A percentile compares a stretch with the other conserved stretches of the same genome.
Evolutionary conservation across 2,888 invertebrate species (phyloP).

Genomic region (Chorisops tibialis): DNA sequence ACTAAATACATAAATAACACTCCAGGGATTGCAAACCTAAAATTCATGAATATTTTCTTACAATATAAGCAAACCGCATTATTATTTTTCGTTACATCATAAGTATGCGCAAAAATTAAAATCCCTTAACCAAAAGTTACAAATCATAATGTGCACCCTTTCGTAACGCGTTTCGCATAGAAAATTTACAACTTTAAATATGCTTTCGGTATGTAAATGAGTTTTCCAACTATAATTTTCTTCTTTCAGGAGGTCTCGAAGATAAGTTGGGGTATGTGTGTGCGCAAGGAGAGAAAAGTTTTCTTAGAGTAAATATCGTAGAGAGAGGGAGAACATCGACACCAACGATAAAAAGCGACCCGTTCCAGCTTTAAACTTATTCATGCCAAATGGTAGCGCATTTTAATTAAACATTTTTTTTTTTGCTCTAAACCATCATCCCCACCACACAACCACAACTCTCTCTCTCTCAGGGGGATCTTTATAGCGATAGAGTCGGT

Average conservation of each 20-base stretch:
- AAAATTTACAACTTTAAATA: constrained; percentile 25
- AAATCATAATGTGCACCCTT: no score
- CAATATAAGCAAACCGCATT: no score
- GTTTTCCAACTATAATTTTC: constrained; percentile 25
- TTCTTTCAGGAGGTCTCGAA: constrained; percentile 13
- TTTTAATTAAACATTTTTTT: constrained; percentile 20
- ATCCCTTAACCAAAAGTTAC: no score
- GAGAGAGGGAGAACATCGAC: not conserved
- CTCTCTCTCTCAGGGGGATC: no score
- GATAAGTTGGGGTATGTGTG: constrained; percentile 10
- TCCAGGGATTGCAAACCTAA: no score
- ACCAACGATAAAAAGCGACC: constrained; percentile 1
- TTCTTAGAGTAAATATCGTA: not conserved
- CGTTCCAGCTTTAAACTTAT: constrained; percentile 15
- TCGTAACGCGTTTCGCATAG: not conserved
- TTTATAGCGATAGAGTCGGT: no score
- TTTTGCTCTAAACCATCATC: not conserved
- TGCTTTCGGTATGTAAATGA: constrained; percentile 24
- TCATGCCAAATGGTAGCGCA: constrained; percentile 23
- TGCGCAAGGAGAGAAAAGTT: constrained; percentile 20
- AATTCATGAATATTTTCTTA: no score
- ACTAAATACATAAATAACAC: no score
- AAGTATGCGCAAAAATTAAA: no score
- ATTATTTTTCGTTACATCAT: no score
- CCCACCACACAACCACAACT: no score